phyloP scores from a whole-genome alignment of 2,888 invertebrate species.

The Spisula subtruncata region DNA sequence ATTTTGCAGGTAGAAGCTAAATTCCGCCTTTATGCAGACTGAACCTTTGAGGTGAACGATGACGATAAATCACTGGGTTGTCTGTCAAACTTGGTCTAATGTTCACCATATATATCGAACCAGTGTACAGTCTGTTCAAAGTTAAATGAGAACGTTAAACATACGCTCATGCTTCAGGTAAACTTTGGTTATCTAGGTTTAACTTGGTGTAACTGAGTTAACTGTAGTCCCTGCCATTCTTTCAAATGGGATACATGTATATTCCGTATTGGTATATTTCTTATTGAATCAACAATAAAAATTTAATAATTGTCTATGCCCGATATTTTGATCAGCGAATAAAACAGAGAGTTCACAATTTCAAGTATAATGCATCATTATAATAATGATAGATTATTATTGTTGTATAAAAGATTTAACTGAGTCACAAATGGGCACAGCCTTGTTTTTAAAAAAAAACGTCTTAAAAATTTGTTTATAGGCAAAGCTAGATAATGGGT shows the following conservation, averaged over 20 bases:
- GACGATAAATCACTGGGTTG: conserved; percentile 5
- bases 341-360: conserved; percentile 18
- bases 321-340: conserved; percentile 7
- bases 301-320: not conserved
- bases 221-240: no score
- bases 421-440: not conserved
- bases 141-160: no score
- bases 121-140: not conserved
- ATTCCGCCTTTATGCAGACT: not conserved
- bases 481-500: no score
- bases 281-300: no score
- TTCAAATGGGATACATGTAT: no score
- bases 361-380: conserved; percentile 23
- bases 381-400: conserved; percentile 23
- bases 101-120: not conserved
- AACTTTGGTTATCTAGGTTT: no score
- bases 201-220: no score
- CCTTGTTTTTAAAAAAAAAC: not conserved
- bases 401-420: not conserved
- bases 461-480: not conserved
- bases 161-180: no score
- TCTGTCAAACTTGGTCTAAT: not conserved
- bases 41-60: not conserved
- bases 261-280: no score
- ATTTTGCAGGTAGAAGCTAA: conserved; percentile 53